These are phyloP conservation scores for Ranitomeya imitator DNA, from an alignment of 2,113 vertebrate species.

Conservation along the genomic window DNA sequence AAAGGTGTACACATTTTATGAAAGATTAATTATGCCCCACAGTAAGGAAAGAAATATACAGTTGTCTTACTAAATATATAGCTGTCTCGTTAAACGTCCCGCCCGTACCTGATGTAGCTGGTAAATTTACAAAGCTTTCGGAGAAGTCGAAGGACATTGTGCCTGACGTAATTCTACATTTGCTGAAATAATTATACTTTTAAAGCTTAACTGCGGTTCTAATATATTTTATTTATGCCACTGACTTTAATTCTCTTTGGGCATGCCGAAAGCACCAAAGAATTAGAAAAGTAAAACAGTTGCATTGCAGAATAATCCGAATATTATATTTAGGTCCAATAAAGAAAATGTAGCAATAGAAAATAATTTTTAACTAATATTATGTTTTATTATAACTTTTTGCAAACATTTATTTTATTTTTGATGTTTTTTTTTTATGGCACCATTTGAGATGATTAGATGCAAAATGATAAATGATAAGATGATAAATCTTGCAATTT, in stretches of 20 bases:
- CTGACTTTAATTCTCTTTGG: not conserved
- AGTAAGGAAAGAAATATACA: not conserved
- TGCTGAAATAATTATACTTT: slow-evolving; percentile 1
- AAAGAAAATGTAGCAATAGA: no score
- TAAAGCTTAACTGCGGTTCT: not conserved
- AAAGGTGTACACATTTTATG: slow-evolving; percentile 10
- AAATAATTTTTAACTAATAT: no score
- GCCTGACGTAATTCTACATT: not conserved
- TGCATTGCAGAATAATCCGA: not conserved
- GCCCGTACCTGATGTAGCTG: not conserved
- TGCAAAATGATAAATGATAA: no score
- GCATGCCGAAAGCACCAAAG: not conserved
- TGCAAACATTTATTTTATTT: no score
- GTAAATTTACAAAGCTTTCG: not conserved
- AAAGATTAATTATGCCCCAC: slow-evolving; percentile 37
- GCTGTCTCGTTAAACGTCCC: slow-evolving; percentile 10
- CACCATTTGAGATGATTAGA: no score
- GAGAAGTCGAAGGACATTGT: not conserved
- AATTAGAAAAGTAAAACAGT: not conserved
- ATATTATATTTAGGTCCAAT: not conserved
- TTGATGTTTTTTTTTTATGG: no score
- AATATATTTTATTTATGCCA: not conserved
- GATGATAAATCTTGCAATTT: no score
- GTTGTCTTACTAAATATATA: slow-evolving; percentile 34
- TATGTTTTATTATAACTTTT: no score